A percentile compares a stretch with the other conserved stretches of the same genome.
phyloP scores from a whole-genome alignment of 2,113 vertebrate genomes.

The Ardeotis arabs region DNA sequence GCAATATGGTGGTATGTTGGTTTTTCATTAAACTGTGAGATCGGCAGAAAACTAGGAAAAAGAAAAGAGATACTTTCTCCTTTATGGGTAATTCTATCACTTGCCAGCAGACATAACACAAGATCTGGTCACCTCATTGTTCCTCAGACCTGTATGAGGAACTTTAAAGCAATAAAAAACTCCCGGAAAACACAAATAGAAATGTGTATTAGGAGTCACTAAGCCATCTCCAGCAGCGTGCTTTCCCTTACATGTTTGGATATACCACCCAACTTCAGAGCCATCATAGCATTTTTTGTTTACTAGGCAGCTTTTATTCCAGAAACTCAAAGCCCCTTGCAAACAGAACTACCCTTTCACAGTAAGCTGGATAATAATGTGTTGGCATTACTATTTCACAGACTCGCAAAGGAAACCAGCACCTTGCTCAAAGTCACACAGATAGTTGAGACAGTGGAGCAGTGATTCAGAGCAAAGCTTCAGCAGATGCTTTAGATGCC shows the following conservation, averaged over 20 bases:
- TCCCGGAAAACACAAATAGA: background rate
- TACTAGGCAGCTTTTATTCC: background rate
- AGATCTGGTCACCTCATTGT: rapidly evolving
- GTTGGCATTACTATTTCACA: background rate
- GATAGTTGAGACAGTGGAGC: background rate
- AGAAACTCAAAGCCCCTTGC: background rate
- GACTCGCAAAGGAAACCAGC: background rate
- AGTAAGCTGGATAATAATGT: background rate
- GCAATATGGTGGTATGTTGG: background rate
- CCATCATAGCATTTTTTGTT: background rate
- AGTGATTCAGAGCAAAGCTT: background rate
- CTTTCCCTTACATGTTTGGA: background rate
- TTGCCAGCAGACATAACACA: background rate
- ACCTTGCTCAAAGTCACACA: background rate
- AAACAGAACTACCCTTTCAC: background rate
- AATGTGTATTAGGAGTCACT: background rate
- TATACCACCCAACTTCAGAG: background rate
- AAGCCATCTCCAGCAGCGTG: background rate
- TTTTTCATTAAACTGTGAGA: background rate
- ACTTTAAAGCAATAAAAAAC: background rate
- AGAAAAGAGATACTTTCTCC: background rate
- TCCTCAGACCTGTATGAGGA: background rate
- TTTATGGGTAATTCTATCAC: background rate
- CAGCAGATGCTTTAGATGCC: background rate
- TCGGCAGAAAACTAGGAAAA: background rate